Evolutionary conservation across 2,888 invertebrate species (phyloP).

Genomic region (Chrysolina oricalcia): DNA sequence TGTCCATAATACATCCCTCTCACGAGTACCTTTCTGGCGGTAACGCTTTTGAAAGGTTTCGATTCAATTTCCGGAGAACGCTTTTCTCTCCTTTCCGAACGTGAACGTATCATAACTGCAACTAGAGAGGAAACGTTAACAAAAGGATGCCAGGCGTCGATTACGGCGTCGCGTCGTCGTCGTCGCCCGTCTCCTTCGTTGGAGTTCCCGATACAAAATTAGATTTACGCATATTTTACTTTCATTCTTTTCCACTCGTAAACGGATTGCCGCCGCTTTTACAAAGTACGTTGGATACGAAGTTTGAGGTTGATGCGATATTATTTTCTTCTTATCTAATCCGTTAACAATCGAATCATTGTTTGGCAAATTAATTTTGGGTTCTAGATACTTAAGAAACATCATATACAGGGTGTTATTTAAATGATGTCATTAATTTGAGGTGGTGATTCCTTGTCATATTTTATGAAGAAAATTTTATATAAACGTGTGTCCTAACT

Average conservation of each 20-base stretch:
- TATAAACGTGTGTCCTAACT: too few relatives aligned
- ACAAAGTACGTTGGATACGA: background rate
- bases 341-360: too few relatives aligned
- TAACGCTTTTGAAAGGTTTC: background rate
- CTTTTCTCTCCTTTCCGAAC: background rate
- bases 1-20: too few relatives aligned
- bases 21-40: too few relatives aligned
- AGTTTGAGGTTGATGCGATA: too few relatives aligned
- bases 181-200: constrained; percentile 19
- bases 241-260: constrained; percentile 2
- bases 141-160: constrained; percentile 31
- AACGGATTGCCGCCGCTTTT: constrained; percentile 2
- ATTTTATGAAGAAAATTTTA: too few relatives aligned
- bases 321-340: too few relatives aligned
- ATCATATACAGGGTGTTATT: too few relatives aligned
- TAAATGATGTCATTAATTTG: too few relatives aligned
- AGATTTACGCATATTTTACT: constrained; percentile 35
- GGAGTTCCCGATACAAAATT: constrained; percentile 38
- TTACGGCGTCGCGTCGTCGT: constrained; percentile 13
- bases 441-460: too few relatives aligned
- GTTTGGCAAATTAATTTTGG: too few relatives aligned
- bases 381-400: too few relatives aligned
- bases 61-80: background rate
- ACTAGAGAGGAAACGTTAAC: constrained; percentile 18
- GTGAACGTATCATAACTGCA: constrained; percentile 1